Conservation (phyloP, 2,888 invertebrate genomes). For the Gortyna flavago region DNA sequence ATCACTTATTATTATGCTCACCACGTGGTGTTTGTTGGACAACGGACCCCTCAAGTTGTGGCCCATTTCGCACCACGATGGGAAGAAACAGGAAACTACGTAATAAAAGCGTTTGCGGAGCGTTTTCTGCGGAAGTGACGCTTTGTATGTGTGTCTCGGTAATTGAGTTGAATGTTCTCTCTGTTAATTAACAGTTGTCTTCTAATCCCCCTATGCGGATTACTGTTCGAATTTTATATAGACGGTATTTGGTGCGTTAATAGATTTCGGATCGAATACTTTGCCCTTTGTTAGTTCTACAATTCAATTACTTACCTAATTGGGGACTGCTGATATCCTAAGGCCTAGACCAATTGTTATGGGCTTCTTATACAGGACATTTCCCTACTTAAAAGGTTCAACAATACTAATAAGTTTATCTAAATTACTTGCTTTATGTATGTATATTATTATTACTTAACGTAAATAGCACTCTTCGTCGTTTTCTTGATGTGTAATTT, state of each 20-base stretch:
- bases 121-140: constrained; percentile 48
- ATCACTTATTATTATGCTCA: constrained; percentile 50
- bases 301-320: constrained; percentile 15
- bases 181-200: constrained; percentile 30
- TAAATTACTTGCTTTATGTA: background rate
- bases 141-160: constrained; percentile 33
- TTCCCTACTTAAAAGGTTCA: background rate
- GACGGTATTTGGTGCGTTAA: background rate
- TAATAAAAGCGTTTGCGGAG: constrained; percentile 37
- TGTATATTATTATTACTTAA: constrained; percentile 5
- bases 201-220: background rate
- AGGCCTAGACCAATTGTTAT: background rate
- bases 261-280: background rate
- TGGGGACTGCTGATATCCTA: background rate
- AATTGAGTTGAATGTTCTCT: constrained; percentile 35
- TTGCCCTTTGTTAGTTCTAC: background rate
- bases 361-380: background rate
- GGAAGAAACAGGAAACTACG: constrained; percentile 47
- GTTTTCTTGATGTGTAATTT: constrained; percentile 39
- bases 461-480: constrained; percentile 13
- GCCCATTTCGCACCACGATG: constrained; percentile 42
- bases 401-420: constrained; percentile 3
- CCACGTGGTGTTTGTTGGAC: constrained; percentile 46
- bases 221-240: background rate
- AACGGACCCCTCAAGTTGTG: constrained; percentile 48